Evolutionary conservation across 2,113 vertebrate genomes (phyloP).

Genomic region (Oplegnathus fasciatus): DNA sequence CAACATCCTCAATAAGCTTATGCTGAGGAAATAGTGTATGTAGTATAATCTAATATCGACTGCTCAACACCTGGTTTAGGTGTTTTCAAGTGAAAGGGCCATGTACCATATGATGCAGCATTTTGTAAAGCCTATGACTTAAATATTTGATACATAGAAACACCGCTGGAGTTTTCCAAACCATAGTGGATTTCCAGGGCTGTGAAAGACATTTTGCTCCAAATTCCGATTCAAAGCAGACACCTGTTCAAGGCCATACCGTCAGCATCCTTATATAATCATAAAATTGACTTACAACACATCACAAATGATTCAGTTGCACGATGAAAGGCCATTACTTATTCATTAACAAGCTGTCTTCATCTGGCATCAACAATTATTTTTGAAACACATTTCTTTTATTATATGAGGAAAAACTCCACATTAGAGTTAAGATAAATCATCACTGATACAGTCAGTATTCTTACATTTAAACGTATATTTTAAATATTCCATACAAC

Average conservation of each 20-base stretch:
- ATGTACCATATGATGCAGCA: neutral
- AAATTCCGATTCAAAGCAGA: slow-evolving; percentile 4
- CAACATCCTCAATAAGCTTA: slow-evolving; percentile 1
- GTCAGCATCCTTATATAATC: neutral
- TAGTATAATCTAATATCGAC: slow-evolving; percentile 10
- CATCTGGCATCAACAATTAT: neutral
- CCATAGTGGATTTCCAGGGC: neutral
- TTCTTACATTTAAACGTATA: too few species aligned
- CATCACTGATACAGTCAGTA: too few species aligned
- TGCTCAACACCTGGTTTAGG: slow-evolving; percentile 21
- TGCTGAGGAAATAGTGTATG: neutral
- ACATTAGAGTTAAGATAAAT: too few species aligned
- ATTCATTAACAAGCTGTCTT: neutral
- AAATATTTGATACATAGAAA: neutral
- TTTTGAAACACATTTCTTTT: neutral
- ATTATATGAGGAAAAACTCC: neutral
- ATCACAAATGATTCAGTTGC: neutral
- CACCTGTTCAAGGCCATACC: neutral
- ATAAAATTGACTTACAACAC: neutral
- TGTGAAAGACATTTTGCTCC: neutral
- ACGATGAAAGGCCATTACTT: neutral
- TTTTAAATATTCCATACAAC: neutral
- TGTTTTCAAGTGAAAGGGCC: slow-evolving; percentile 8
- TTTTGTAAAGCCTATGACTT: neutral
- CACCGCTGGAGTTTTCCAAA: neutral